phyloP scores from a whole-genome alignment of 2,888 invertebrate genomes.

The Euclidia mi region DNA sequence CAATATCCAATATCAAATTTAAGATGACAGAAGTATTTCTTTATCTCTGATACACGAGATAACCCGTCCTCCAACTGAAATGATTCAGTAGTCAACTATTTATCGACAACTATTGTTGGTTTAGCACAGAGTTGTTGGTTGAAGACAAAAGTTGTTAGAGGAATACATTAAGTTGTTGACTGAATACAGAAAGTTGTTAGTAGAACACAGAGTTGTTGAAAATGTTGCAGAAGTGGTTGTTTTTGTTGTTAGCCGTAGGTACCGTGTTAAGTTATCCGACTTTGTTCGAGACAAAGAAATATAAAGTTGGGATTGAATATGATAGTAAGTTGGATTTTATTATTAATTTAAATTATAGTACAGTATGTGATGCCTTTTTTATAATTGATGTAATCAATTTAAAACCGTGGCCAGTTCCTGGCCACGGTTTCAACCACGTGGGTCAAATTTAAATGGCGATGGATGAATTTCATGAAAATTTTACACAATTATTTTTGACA shows the following conservation, averaged over 20 bases:
- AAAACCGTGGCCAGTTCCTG: too few relatives aligned
- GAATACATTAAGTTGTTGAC: conserved; percentile 25
- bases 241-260: conserved; percentile 44
- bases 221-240: conserved; percentile 53
- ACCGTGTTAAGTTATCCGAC: conserved; percentile 59
- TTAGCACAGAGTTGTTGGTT: neutral
- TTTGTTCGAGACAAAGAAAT: conserved; percentile 70
- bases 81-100: conserved; percentile 48
- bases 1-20: conserved; percentile 25
- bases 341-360: too few relatives aligned
- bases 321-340: conserved; percentile 68
- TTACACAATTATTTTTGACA: too few relatives aligned
- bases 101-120: conserved; percentile 9
- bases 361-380: too few relatives aligned
- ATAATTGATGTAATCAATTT: too few relatives aligned
- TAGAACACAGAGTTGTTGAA: too few relatives aligned
- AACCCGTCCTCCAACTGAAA: conserved; percentile 23
- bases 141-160: too few relatives aligned
- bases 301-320: conserved; percentile 83
- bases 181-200: neutral
- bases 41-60: conserved; percentile 46
- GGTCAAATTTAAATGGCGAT: too few relatives aligned
- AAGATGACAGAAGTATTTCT: conserved; percentile 36
- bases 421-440: too few relatives aligned
- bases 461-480: too few relatives aligned